Conservation (phyloP, 2,888 invertebrate species). For the Cyclophora albipunctata region DNA sequence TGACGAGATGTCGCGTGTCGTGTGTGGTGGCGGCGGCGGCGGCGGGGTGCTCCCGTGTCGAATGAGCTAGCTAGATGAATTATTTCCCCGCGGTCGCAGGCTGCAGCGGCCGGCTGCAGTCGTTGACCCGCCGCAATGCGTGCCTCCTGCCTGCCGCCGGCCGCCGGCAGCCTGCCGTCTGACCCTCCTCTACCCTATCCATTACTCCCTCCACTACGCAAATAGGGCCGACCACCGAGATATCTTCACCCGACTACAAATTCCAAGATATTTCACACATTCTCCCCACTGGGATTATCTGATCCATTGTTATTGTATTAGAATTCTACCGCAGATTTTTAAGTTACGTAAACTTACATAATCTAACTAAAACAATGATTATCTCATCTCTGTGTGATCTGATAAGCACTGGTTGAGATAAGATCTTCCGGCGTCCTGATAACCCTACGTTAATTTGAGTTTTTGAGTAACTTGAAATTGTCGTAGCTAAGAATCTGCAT, state of each 20-base stretch:
- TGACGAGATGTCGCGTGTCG: constrained; percentile 15
- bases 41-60: constrained; percentile 33
- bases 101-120: constrained; percentile 37
- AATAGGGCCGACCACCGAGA: not conserved
- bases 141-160: constrained; percentile 3
- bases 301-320: no score
- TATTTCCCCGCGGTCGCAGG: constrained; percentile 37
- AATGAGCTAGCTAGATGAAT: constrained; percentile 48
- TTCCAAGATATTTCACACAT: not conserved
- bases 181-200: constrained; percentile 24
- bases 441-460: no score
- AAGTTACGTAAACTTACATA: constrained; percentile 15
- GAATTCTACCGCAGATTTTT: no score
- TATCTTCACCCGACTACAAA: constrained; percentile 18
- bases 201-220: constrained; percentile 8
- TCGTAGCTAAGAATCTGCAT: no score
- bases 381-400: constrained; percentile 40
- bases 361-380: constrained; percentile 52
- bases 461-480: no score
- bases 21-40: constrained; percentile 17
- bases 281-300: constrained; percentile 1
- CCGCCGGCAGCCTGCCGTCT: constrained; percentile 14
- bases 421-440: constrained; percentile 11
- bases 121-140: constrained; percentile 52
- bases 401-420: constrained; percentile 31